These are phyloP conservation scores for Callithrix jacchus DNA, from an alignment of 2,113 vertebrate species.

Conservation along the genomic window DNA sequence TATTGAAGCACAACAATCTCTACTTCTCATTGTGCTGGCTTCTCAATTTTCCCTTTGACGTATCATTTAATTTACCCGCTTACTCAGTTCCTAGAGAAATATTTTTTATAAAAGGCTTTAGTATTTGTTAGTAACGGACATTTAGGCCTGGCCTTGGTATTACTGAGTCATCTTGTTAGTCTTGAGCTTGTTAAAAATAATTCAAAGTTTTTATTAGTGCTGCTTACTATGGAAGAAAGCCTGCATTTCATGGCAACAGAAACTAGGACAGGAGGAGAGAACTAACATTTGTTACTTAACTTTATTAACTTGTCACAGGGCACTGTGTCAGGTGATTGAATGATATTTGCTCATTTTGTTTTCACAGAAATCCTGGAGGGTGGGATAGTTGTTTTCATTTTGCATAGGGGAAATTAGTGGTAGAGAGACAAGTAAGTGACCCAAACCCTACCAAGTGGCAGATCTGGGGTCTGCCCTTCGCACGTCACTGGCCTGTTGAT, in stretches of 20 bases:
- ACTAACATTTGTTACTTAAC: neutral
- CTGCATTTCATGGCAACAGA: neutral
- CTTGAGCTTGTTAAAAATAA: neutral
- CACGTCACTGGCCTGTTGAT: rapidly evolving
- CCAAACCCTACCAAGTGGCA: rapidly evolving
- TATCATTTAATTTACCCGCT: neutral
- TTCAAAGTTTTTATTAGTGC: neutral
- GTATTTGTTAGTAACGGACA: constrained; percentile 29
- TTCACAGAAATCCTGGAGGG: neutral
- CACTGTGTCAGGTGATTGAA: neutral
- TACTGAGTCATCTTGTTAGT: constrained; percentile 15
- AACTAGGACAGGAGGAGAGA: neutral
- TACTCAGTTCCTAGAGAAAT: neutral
- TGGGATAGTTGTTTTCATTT: neutral
- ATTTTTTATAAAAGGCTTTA: neutral
- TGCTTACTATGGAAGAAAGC: neutral
- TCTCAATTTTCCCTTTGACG: neutral
- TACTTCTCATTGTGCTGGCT: neutral
- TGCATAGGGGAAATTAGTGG: neutral
- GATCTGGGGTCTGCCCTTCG: neutral
- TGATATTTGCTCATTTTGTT: neutral
- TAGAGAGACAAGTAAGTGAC: neutral
- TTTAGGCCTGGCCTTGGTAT: neutral
- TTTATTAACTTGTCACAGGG: neutral
- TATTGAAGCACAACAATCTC: neutral